These are phyloP conservation scores for Aeoliscus strigatus DNA, from an alignment of 2,797 vertebrate species.

Conservation along the genomic window DNA sequence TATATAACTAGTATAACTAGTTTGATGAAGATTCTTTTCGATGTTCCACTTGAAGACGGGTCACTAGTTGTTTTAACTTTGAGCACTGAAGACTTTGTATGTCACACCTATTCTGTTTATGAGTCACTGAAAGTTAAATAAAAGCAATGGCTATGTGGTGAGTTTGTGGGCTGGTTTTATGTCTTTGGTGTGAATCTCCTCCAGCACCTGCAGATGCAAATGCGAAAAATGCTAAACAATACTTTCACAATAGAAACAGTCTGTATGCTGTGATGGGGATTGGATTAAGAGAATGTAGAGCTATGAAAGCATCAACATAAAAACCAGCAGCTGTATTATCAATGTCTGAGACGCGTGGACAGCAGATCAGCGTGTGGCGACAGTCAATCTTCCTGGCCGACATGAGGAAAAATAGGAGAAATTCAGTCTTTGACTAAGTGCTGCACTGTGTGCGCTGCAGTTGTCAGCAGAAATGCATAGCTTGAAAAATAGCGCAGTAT, in stretches of 20 bases:
- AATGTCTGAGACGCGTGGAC: slow-evolving; percentile 10
- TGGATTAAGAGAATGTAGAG: not conserved
- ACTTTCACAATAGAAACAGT: not conserved
- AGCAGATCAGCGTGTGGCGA: slow-evolving; percentile 12
- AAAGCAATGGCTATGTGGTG: no score
- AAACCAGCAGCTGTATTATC: slow-evolving; percentile 26
- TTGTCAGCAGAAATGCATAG: slow-evolving; percentile 19
- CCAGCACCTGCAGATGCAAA: no score
- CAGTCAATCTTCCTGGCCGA: slow-evolving; percentile 18
- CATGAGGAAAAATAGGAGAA: slow-evolving; percentile 13
- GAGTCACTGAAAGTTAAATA: no score
- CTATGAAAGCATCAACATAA: slow-evolving; percentile 1
- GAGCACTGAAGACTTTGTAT: no score
- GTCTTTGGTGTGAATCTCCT: no score
- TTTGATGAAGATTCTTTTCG: no score
- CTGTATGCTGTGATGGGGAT: no score
- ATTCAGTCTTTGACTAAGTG: slow-evolving; percentile 38
- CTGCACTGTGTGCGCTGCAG: slow-evolving; percentile 27
- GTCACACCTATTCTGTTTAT: no score
- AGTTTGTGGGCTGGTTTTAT: no score
- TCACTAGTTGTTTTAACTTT: no score
- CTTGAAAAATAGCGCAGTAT: slow-evolving; percentile 35
- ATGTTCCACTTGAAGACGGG: no score
- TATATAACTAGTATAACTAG: no score
- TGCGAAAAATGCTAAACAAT: not conserved